A percentile compares a stretch with the other conserved stretches of the same genome.
These are phyloP conservation scores for Mythimna loreyi DNA, from an alignment of 2,888 invertebrate species.

Conservation along the genomic window DNA sequence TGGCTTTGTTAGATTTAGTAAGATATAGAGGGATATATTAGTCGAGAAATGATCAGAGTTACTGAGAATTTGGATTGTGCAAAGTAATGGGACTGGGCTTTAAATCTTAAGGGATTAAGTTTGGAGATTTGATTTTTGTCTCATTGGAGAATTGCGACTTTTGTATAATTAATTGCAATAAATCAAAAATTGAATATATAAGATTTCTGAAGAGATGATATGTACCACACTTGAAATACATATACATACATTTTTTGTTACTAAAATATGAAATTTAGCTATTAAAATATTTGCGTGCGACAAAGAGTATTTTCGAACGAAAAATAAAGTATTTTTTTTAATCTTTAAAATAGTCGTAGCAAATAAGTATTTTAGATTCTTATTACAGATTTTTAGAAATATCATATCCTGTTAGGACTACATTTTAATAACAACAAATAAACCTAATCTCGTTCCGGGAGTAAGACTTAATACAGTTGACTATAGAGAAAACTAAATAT, in stretches of 20 bases:
- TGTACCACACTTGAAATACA: background rate
- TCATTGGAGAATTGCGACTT: background rate
- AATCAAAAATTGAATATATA: too few relatives aligned
- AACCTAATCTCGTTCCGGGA: background rate
- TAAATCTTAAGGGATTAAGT: background rate
- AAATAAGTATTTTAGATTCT: background rate
- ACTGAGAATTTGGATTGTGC: background rate
- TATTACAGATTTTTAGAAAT: background rate
- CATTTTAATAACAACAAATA: background rate
- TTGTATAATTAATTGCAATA: background rate
- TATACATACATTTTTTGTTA: background rate
- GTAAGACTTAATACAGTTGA: constrained; percentile 7
- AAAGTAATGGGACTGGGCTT: background rate
- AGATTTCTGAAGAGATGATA: background rate
- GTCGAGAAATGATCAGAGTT: constrained; percentile 23
- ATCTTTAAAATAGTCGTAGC: background rate
- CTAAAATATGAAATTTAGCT: background rate
- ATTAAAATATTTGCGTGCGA: background rate
- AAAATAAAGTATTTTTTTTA: background rate
- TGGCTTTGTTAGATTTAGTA: constrained; percentile 30
- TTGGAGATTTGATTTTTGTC: background rate
- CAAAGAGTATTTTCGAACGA: background rate
- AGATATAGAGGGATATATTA: constrained; percentile 13
- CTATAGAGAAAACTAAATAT: constrained; percentile 19
- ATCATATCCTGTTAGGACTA: background rate